Conservation (phyloP, 2,797 vertebrate genomes). For the Acestrorhynchus altus region DNA sequence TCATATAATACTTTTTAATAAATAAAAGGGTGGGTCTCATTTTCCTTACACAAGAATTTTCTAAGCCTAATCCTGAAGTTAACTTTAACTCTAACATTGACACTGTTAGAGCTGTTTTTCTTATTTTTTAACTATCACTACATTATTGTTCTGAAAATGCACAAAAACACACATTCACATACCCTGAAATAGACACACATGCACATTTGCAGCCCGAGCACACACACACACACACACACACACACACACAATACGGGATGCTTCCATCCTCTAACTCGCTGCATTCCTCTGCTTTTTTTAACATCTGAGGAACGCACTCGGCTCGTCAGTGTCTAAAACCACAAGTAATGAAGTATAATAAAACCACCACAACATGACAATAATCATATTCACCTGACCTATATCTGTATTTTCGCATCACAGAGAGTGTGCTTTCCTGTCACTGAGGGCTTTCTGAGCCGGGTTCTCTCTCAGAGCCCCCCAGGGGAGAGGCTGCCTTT, state of each 20-base stretch:
- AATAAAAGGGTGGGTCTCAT: too few species aligned
- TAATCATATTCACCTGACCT: constrained; percentile 36
- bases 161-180: not conserved
- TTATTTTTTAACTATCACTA: not conserved
- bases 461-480: constrained; percentile 26
- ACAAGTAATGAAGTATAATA: constrained; percentile 10
- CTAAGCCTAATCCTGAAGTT: too few species aligned
- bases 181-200: not conserved
- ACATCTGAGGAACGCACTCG: constrained; percentile 3
- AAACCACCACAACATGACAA: not conserved
- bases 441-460: constrained; percentile 1
- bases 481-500: constrained; percentile 19
- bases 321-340: constrained; percentile 6
- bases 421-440: constrained; percentile 27
- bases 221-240: constrained; percentile 15
- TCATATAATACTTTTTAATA: too few species aligned
- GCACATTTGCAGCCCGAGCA: not conserved
- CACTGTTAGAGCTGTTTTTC: too few species aligned
- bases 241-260: not conserved
- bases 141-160: not conserved
- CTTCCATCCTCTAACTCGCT: not conserved
- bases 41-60: too few species aligned
- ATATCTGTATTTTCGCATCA: constrained; percentile 26
- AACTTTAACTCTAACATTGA: too few species aligned
- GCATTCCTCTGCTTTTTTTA: not conserved